Percentiles rank a stretch among this genome's conserved stretches.
These are phyloP conservation scores for Macrotrachela quadricornifera DNA, from an alignment of 1,140 invertebrate species.

Conservation along the genomic window DNA sequence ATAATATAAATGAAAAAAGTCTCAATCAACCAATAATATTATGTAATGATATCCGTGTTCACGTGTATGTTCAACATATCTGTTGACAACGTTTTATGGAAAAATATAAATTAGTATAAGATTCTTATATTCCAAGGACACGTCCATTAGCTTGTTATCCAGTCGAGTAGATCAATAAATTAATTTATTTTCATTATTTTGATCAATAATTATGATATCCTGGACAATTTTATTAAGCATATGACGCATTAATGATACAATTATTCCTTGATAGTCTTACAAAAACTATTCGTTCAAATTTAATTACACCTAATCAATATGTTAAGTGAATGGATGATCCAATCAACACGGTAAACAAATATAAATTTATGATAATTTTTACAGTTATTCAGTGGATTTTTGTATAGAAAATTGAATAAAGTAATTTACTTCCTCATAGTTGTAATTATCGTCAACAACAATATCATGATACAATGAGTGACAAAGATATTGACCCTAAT, in stretches of 20 bases:
- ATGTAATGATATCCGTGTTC: slow-evolving; percentile 58
- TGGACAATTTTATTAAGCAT: slow-evolving; percentile 73
- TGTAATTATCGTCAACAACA: slow-evolving; percentile 56
- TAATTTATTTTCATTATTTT: no score
- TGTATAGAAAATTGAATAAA: slow-evolving; percentile 37
- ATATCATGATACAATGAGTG: slow-evolving; percentile 87
- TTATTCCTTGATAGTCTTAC: slow-evolving; percentile 84
- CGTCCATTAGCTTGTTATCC: slow-evolving; percentile 75
- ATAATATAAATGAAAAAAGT: slow-evolving; percentile 18
- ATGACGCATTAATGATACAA: slow-evolving; percentile 93
- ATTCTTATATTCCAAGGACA: slow-evolving; percentile 85
- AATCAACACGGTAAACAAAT: slow-evolving; percentile 15
- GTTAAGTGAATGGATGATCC: slow-evolving; percentile 65
- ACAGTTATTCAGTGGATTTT: no score
- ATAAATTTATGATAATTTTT: no score
- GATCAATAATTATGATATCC: slow-evolving; percentile 32
- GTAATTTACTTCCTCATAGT: slow-evolving; percentile 47
- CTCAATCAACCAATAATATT: slow-evolving; percentile 32
- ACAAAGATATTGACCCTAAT: slow-evolving; percentile 81
- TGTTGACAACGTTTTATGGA: slow-evolving; percentile 95
- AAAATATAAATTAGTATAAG: slow-evolving; percentile 62
- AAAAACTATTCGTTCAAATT: slow-evolving; percentile 86
- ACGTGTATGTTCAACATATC: slow-evolving; percentile 52
- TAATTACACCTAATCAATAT: slow-evolving; percentile 68
- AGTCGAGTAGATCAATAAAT: slow-evolving; percentile 15